A percentile compares a stretch with the other conserved stretches of the same genome.
Conservation (phyloP, 92 coral and sea anemone genomes). For the Plumapathes pennacea region DNA sequence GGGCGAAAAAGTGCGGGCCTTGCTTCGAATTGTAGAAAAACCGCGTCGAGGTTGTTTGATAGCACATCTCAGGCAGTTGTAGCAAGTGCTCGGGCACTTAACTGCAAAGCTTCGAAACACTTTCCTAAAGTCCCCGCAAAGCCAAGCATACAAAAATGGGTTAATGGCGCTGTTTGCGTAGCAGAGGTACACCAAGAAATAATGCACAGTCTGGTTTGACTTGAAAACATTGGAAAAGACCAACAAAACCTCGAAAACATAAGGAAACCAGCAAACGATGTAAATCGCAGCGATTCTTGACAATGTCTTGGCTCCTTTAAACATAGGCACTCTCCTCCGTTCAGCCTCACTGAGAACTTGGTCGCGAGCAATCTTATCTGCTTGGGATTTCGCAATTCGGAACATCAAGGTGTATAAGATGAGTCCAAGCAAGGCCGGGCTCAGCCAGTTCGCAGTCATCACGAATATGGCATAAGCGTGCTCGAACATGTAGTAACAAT, state of each 20-base stretch:
- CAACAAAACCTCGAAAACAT: slow-evolving; percentile 36
- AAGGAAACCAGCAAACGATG: slow-evolving; percentile 77
- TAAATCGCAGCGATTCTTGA: slow-evolving; percentile 73
- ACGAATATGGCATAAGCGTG: slow-evolving; percentile 51
- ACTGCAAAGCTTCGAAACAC: no score
- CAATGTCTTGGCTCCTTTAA: slow-evolving; percentile 74
- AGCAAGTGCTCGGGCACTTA: no score
- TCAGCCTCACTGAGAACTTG: slow-evolving; percentile 55
- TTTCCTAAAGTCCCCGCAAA: slow-evolving; percentile 72
- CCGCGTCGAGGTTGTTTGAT: no score
- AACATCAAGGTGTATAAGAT: slow-evolving; percentile 64
- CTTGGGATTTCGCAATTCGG: slow-evolving; percentile 74
- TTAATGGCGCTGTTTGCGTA: slow-evolving; percentile 71
- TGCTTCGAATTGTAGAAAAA: no score
- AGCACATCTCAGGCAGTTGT: no score
- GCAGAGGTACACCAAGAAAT: slow-evolving; percentile 42
- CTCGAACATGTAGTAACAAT: slow-evolving; percentile 28
- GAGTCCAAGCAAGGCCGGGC: slow-evolving; percentile 59
- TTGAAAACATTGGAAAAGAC: not conserved
- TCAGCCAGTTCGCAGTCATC: slow-evolving; percentile 58
- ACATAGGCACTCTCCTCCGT: slow-evolving; percentile 46
- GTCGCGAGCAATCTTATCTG: slow-evolving; percentile 57
- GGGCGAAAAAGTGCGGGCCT: no score
- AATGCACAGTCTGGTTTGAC: slow-evolving; percentile 23
- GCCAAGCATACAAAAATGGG: slow-evolving; percentile 76